Evolutionary conservation across 2,888 invertebrate genomes (phyloP), one percentile per base, ranked within the genome.

Genomic region (Limnephilus rhombicus): DNA sequence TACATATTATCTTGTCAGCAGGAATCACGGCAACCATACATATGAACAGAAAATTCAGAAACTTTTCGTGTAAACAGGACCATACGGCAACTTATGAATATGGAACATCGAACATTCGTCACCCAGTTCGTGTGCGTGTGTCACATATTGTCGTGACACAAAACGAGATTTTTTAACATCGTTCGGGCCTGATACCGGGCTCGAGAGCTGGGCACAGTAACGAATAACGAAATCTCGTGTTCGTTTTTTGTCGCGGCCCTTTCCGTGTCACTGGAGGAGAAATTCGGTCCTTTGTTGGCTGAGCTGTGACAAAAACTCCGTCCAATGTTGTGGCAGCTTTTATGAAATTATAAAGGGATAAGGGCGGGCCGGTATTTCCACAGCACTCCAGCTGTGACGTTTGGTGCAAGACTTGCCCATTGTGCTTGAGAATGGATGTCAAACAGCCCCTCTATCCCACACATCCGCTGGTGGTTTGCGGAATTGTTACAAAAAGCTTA

Each of bases 241-340:
- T 34, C 11, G 85, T 88, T 91, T 90, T 93, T 86, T 80, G 91
- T 91, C 49, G 82, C 83, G 85, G 80, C 91, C 93, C 92, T 83
- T 91, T 91, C 80, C 87, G 82, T 88, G 92, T 92, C 49, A 89
- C 82, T 37, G 85, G 49, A 49, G 91, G 80, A 49, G 90, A 68
- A 68, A 68, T 68, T 68, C 24, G 45, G 91, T 87, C 92, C 92
- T 92, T 92, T 92, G 91, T 92, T 83, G 91, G 82, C 29, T 80
- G 88, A 68, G 45, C 85, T 90, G 91, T 91, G 90, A 91, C 92
- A 92, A 92, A 93, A 89, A 89, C 41, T 80, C 31, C 15, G 29
- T 91, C 87, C 91, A 90, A 92, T 90, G 90, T 91, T 93, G 93
- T 93, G 93, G 91, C 93, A 92, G 91, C 91, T 90, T 91, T 93